A percentile compares a stretch with the other conserved stretches of the same genome.
phyloP scores from a whole-genome alignment of 2,888 invertebrate genomes.

The Dyspetes luteomarginatus region DNA sequence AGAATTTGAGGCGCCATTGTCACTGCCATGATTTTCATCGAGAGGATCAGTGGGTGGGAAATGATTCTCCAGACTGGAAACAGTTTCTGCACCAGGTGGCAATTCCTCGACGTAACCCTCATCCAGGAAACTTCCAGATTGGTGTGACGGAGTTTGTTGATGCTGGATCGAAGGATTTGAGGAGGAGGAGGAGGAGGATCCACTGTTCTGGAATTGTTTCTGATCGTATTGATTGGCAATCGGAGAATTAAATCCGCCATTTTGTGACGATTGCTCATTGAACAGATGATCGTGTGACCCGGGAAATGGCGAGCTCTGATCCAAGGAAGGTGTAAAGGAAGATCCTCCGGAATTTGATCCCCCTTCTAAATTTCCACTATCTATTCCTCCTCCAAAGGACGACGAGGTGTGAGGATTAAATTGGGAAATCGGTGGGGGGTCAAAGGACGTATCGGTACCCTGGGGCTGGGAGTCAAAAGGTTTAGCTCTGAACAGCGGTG shows the following conservation, averaged over 20 bases:
- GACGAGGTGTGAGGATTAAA: slow-evolving; percentile 24
- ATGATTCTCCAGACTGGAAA: slow-evolving; percentile 43
- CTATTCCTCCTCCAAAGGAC: slow-evolving; percentile 14
- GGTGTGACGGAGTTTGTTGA: slow-evolving; percentile 10
- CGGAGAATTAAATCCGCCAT: slow-evolving; percentile 16
- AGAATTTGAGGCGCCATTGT: slow-evolving; percentile 45
- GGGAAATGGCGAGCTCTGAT: slow-evolving; percentile 1
- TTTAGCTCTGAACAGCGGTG: slow-evolving; percentile 86
- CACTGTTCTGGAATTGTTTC: slow-evolving; percentile 6
- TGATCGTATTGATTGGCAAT: slow-evolving; percentile 26
- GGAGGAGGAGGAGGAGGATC: slow-evolving; percentile 12
- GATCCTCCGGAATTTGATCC: neutral
- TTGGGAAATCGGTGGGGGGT: slow-evolving; percentile 21
- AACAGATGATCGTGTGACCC: slow-evolving; percentile 33
- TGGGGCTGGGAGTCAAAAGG: slow-evolving; percentile 55
- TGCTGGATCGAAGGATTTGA: neutral
- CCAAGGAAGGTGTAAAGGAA: slow-evolving; percentile 15
- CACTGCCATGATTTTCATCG: slow-evolving; percentile 28
- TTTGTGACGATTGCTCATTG: slow-evolving; percentile 45
- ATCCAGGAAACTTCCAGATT: slow-evolving; percentile 16
- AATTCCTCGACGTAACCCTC: slow-evolving; percentile 70
- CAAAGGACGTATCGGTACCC: slow-evolving; percentile 44
- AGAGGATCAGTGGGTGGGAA: slow-evolving; percentile 19
- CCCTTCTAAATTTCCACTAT: neutral
- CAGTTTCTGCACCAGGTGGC: slow-evolving; percentile 73